Evolutionary conservation across 2,113 vertebrate genomes (phyloP).

Genomic region (Perca fluviatilis): DNA sequence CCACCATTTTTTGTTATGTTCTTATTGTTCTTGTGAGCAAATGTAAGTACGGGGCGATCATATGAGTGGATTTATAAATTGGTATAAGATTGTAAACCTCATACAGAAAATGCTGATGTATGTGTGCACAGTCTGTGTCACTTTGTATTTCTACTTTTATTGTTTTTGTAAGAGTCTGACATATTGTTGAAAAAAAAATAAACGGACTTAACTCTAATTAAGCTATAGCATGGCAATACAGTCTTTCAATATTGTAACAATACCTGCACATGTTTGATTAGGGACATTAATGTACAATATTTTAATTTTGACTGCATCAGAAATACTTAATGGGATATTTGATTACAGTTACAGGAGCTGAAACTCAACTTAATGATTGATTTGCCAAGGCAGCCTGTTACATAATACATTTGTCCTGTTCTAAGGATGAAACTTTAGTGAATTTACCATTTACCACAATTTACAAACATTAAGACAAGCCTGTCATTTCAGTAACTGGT

Average conservation of each 20-base stretch:
- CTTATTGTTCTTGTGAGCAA: no score
- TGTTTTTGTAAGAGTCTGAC: no score
- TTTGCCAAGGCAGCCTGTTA: constrained; percentile 21
- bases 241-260: not conserved
- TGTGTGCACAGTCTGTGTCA: no score
- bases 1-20: no score
- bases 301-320: constrained; percentile 15
- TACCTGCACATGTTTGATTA: constrained; percentile 6
- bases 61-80: no score
- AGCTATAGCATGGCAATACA: not conserved
- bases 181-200: not conserved
- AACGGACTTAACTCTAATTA: not conserved
- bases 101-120: no score
- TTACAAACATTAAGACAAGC: not conserved
- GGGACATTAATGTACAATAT: constrained; percentile 4
- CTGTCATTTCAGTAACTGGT: not conserved
- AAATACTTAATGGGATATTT: not conserved
- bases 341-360: not conserved
- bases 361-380: constrained; percentile 4
- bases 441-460: constrained; percentile 16
- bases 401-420: not conserved
- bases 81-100: no score
- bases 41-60: no score
- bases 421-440: not conserved
- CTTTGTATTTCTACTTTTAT: no score